Percentiles rank a stretch among this genome's conserved stretches.
Conservation (phyloP, 2,797 vertebrate species). For the Limnodromus scolopaceus region DNA sequence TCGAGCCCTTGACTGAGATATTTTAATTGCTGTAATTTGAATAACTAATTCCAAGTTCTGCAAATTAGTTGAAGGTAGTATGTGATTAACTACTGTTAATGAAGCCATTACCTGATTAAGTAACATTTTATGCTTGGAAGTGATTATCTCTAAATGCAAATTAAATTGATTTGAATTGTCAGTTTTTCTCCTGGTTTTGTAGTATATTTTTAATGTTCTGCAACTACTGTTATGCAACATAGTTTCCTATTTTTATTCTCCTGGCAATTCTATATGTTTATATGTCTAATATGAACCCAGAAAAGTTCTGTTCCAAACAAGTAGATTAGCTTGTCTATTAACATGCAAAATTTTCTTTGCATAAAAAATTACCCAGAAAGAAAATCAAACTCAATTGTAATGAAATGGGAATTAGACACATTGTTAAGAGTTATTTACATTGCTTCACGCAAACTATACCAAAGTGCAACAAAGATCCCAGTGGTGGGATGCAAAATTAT, state of each 20-base stretch:
- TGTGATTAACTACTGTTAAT: slow-evolving; percentile 77
- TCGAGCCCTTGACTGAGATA: slow-evolving; percentile 56
- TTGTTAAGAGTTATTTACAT: not conserved
- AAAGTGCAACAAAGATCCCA: not conserved
- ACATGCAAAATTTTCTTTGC: not conserved
- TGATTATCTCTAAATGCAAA: slow-evolving; percentile 75
- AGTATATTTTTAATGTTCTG: not conserved
- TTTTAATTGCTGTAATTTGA: slow-evolving; percentile 80
- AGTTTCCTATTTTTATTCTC: not conserved
- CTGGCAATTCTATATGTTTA: not conserved
- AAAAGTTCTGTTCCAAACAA: not conserved
- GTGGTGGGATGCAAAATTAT: not conserved
- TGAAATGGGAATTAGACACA: not conserved
- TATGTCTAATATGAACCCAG: not conserved
- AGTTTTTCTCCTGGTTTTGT: slow-evolving; percentile 28
- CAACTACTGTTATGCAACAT: not conserved
- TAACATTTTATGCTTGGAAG: slow-evolving; percentile 58
- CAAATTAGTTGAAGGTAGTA: slow-evolving; percentile 68
- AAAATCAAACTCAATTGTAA: not conserved
- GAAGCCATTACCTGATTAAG: slow-evolving; percentile 77
- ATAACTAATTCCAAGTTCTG: slow-evolving; percentile 78
- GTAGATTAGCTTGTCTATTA: not conserved
- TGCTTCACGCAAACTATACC: not conserved
- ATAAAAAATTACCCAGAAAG: not conserved
- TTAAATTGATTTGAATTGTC: slow-evolving; percentile 72